Percentiles rank a stretch among this genome's conserved stretches.
phyloP scores from a whole-genome alignment of 1,140 invertebrate genomes.

The Drosophila tsacasi region DNA sequence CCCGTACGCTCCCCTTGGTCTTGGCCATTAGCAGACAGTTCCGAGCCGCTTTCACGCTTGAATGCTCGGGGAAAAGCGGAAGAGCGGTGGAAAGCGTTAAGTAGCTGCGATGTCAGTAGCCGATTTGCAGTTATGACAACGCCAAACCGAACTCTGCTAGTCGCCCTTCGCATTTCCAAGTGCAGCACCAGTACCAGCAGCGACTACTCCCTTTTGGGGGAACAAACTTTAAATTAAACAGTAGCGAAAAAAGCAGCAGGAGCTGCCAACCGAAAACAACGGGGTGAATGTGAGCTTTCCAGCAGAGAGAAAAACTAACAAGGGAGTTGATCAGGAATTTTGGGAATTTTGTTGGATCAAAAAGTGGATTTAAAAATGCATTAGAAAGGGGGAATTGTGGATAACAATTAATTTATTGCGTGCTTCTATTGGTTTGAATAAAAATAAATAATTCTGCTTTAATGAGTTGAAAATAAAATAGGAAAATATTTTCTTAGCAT shows the following conservation, averaged over 20 bases:
- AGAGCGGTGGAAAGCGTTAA: conserved; percentile 30
- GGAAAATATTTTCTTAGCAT: not conserved
- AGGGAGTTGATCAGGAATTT: not conserved
- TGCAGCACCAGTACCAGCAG: conserved; percentile 1
- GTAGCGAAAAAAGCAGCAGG: conserved; percentile 33
- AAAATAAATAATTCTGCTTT: no score
- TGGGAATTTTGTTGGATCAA: no score
- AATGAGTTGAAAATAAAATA: no score
- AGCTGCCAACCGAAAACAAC: conserved; percentile 14
- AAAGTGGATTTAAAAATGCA: not conserved
- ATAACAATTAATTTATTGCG: not conserved
- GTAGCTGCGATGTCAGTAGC: conserved; percentile 62
- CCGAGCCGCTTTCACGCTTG: conserved; percentile 59
- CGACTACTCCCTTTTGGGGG: conserved; percentile 8
- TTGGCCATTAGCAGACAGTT: conserved; percentile 49
- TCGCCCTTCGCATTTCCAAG: conserved; percentile 10
- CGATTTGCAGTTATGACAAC: conserved; percentile 73
- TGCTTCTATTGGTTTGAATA: not conserved
- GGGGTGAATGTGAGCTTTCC: conserved; percentile 7
- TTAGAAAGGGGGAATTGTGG: not conserved
- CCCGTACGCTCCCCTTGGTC: not conserved
- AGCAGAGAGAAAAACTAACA: conserved; percentile 20
- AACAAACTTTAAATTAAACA: conserved; percentile 57
- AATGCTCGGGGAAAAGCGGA: conserved; percentile 30
- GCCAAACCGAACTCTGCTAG: conserved; percentile 12